These are phyloP conservation scores for Hedya salicella DNA, from an alignment of 2,888 invertebrate species.

Conservation along the genomic window DNA sequence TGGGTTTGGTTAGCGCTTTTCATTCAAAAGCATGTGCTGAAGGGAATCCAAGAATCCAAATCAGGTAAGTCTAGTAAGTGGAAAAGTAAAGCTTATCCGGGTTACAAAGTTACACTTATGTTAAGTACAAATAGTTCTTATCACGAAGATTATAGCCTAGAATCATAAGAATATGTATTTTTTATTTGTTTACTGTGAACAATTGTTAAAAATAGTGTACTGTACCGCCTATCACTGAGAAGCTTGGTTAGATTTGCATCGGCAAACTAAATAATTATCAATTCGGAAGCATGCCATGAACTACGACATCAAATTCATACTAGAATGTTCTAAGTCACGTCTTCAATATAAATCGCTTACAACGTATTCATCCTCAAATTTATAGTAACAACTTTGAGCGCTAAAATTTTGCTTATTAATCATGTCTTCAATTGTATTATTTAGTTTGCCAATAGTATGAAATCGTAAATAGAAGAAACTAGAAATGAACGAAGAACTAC, in stretches of 20 bases:
- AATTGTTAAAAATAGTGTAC: constrained; percentile 14
- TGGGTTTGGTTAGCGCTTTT: constrained; percentile 75
- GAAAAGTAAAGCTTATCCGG: constrained; percentile 81
- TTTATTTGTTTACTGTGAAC: constrained; percentile 46
- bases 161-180: constrained; percentile 81
- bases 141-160: constrained; percentile 78
- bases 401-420: not conserved
- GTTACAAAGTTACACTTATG: constrained; percentile 67
- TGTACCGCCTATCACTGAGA: constrained; percentile 60
- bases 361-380: not conserved
- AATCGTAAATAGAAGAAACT: not conserved
- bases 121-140: constrained; percentile 76
- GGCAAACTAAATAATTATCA: not conserved
- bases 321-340: not conserved
- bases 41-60: constrained; percentile 61
- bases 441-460: not conserved
- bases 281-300: not conserved
- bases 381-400: not conserved
- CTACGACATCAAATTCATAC: not conserved
- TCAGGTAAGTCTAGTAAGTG: constrained; percentile 68
- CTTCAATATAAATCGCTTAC: not conserved
- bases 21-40: constrained; percentile 54
- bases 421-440: not conserved
- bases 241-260: constrained; percentile 37
- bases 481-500: constrained; percentile 10